These are phyloP conservation scores for Drosophila parabipectinata DNA, from an alignment of 1,140 invertebrate species.

Conservation along the genomic window DNA sequence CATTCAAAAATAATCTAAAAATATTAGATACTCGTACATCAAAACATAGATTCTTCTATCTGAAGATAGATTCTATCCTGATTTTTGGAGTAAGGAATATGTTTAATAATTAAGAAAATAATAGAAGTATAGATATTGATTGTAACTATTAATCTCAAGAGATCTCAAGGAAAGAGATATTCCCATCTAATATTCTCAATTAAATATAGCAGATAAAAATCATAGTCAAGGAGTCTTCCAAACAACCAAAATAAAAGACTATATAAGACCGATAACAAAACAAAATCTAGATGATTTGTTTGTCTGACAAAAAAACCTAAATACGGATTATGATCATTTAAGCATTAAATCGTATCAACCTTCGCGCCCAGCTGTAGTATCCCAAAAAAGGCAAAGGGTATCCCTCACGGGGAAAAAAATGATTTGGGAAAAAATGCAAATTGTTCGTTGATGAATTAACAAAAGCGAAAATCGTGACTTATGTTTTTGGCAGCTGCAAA, in stretches of 20 bases:
- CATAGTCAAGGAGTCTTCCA: background rate
- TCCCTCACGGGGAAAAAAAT: constrained; percentile 29
- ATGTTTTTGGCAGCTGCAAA: constrained; percentile 83
- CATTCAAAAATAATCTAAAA: no score
- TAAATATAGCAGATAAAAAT: background rate
- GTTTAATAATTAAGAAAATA: no score
- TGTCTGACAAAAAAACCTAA: background rate
- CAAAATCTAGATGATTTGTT: background rate
- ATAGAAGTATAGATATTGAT: no score
- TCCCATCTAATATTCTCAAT: no score
- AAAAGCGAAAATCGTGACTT: constrained; percentile 83
- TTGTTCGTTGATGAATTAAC: constrained; percentile 83
- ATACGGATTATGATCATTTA: background rate
- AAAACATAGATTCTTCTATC: no score
- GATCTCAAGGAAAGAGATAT: no score
- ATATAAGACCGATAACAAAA: background rate
- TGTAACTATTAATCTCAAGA: no score
- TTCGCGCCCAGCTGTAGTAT: background rate
- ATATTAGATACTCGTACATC: no score
- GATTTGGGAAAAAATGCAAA: constrained; percentile 75
- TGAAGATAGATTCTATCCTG: no score
- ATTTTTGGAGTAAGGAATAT: no score
- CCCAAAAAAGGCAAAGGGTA: constrained; percentile 29
- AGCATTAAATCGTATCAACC: background rate
- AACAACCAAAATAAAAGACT: background rate